A percentile compares a stretch with the other conserved stretches of the same genome.
Conservation (phyloP, 2,888 invertebrate species). For the Scelioninae gen. 2 region DNA sequence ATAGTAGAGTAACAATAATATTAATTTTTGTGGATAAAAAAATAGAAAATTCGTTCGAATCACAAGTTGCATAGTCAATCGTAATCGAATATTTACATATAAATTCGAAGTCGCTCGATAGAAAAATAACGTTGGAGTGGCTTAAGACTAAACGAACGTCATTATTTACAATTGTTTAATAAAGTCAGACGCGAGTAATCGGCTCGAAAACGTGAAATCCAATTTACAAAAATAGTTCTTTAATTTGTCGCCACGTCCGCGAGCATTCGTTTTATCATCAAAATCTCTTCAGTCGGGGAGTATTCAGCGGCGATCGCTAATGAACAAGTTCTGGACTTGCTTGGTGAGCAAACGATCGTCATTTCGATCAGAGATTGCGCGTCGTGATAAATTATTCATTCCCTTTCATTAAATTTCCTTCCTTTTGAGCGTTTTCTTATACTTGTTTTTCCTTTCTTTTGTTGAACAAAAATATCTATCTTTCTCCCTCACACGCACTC, state of each 20-base stretch:
- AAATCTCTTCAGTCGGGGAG: constrained; percentile 22
- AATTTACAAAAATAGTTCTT: constrained; percentile 24
- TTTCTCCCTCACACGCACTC: constrained; percentile 20
- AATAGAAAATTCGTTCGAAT: constrained; percentile 19
- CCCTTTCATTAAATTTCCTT: neutral
- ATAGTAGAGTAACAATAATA: constrained; percentile 81
- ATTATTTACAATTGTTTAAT: constrained; percentile 22
- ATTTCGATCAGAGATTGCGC: constrained; percentile 9
- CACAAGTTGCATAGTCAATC: neutral
- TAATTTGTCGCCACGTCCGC: neutral
- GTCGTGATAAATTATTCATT: neutral
- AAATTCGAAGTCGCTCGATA: constrained; percentile 14
- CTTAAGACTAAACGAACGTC: constrained; percentile 20
- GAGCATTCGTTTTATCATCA: neutral
- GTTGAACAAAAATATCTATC: constrained; percentile 24
- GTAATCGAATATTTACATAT: neutral
- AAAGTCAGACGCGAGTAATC: neutral
- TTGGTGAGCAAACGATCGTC: constrained; percentile 19
- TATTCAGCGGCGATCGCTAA: constrained; percentile 16
- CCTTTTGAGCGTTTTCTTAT: constrained; percentile 23
- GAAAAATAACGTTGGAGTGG: neutral
- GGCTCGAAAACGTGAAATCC: constrained; percentile 14
- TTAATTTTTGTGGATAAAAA: neutral
- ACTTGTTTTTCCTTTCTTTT: too few relatives aligned
- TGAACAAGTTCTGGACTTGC: constrained; percentile 1